Evolutionary conservation across 35 echinoderm and acorn worm species (phyloP).

Genomic region (Chiridota heheva): DNA sequence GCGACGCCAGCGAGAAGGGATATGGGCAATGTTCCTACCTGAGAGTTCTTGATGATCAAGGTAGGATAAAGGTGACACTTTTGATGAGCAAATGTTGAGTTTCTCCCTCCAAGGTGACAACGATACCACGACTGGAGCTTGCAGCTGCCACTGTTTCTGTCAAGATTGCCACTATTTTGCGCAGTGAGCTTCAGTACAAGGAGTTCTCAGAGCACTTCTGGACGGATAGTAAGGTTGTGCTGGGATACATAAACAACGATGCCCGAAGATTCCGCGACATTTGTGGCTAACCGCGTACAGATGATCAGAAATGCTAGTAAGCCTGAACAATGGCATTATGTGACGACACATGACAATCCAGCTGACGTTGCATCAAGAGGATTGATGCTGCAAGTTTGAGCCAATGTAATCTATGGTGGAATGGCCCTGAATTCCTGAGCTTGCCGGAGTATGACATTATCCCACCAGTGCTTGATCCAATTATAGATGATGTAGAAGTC

Average conservation of each 20-base stretch:
- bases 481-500: constrained; percentile 44
- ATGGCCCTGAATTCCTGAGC: too few relatives aligned
- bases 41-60: constrained; percentile 26
- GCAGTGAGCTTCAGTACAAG: constrained; percentile 21
- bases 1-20: constrained; percentile 35
- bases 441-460: neutral
- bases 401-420: neutral
- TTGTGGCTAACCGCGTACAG: constrained; percentile 47
- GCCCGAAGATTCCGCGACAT: neutral
- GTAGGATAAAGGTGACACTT: constrained; percentile 6
- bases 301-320: constrained; percentile 3
- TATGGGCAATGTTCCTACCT: constrained; percentile 58
- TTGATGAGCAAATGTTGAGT: constrained; percentile 54
- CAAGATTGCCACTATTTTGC: constrained; percentile 31
- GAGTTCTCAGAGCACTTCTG: constrained; percentile 10
- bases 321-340: constrained; percentile 44
- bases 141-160: constrained; percentile 37
- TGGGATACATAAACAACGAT: constrained; percentile 19
- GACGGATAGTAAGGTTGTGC: constrained; percentile 24
- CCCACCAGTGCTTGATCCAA: neutral
- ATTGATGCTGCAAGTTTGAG: neutral
- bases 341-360: constrained; percentile 28
- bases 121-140: constrained; percentile 63
- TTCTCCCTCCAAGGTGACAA: constrained; percentile 52
- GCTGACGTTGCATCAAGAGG: constrained; percentile 50